phyloP scores from a whole-genome alignment of 2,113 vertebrate species.

The Gadus macrocephalus region DNA sequence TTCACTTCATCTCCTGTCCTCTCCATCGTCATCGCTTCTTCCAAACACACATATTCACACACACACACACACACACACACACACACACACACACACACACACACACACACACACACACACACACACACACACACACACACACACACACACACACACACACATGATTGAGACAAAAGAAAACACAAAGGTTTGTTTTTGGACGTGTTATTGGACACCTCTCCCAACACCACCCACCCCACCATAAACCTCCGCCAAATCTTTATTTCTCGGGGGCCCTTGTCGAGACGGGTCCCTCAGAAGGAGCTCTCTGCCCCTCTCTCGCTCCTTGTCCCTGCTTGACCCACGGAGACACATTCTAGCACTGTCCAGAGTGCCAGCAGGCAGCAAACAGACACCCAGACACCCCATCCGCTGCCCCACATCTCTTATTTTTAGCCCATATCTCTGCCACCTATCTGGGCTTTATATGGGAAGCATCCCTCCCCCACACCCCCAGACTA shows the following conservation, averaged over 20 bases:
- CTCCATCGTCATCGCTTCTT: neutral
- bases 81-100: constrained; percentile 22
- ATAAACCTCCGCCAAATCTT: too few relatives aligned
- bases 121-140: constrained; percentile 20
- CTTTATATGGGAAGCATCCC: constrained; percentile 68
- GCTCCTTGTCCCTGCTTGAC: constrained; percentile 59
- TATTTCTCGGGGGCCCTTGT: too few relatives aligned
- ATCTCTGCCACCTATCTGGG: constrained; percentile 53
- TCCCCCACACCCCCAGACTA: constrained; percentile 20
- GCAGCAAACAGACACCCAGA: constrained; percentile 61
- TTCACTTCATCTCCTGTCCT: too few relatives aligned
- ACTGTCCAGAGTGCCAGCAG: constrained; percentile 49
- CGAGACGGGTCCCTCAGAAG: constrained; percentile 29
- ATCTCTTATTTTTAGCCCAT: constrained; percentile 73
- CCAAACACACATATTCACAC: constrained; percentile 12
- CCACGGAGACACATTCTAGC: constrained; percentile 58
- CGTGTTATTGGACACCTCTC: too few relatives aligned
- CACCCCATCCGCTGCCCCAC: constrained; percentile 48
- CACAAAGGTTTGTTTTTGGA: too few relatives aligned
- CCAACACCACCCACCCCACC: too few relatives aligned
- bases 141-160: constrained; percentile 24
- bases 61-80: constrained; percentile 21
- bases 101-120: constrained; percentile 20
- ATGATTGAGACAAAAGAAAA: neutral
- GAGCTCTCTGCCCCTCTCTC: constrained; percentile 20